phyloP scores from a whole-genome alignment of 2,797 vertebrate species.

The Muscicapa comitata region DNA sequence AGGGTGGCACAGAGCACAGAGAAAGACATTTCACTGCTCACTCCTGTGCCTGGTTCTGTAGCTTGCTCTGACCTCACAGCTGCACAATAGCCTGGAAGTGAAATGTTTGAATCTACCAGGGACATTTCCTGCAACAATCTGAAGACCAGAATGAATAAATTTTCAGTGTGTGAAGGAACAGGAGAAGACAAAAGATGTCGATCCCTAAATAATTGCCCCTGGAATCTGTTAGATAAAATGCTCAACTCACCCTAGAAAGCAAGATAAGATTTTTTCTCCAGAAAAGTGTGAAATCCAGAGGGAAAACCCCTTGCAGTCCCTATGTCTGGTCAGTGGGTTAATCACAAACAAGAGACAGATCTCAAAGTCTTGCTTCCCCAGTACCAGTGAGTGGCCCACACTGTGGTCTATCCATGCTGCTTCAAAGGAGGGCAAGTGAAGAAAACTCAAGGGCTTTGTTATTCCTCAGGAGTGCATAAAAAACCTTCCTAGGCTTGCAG shows the following conservation, averaged over 20 bases:
- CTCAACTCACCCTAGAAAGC: background rate
- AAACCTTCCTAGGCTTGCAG: background rate
- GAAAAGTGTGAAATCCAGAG: background rate
- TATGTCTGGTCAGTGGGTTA: background rate
- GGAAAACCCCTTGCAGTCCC: background rate
- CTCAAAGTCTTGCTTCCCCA: background rate
- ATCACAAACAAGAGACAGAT: background rate
- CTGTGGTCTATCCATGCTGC: background rate
- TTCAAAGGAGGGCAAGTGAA: background rate
- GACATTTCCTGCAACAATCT: background rate
- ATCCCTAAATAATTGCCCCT: background rate
- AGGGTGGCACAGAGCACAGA: accelerated
- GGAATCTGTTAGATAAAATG: background rate
- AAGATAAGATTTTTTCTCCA: background rate
- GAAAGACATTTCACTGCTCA: accelerated
- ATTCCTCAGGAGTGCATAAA: background rate
- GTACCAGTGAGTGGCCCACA: too few species aligned
- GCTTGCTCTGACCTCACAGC: background rate
- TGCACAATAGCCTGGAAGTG: background rate
- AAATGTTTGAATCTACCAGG: background rate
- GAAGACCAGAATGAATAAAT: background rate
- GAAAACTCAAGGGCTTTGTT: background rate
- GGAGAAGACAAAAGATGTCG: background rate
- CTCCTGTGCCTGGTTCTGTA: background rate
- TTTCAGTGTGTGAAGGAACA: background rate